A percentile compares a stretch with the other conserved stretches of the same genome.
phyloP scores from a whole-genome alignment of 2,113 vertebrate species.

The Dolichallabes microphthalmus region DNA sequence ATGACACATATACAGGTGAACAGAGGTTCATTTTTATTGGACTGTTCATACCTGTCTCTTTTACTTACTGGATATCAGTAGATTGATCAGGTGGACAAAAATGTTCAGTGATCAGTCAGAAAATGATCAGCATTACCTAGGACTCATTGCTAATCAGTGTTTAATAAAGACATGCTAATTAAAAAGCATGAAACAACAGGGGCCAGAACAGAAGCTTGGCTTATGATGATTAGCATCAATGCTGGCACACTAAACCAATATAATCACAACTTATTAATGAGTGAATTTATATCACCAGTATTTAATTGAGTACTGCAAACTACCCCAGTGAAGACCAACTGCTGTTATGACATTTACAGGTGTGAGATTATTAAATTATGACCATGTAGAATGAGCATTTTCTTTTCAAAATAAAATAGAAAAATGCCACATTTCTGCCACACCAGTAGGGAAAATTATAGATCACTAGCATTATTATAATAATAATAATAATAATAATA shows the following conservation, averaged over 20 bases:
- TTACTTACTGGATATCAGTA: neutral
- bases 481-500: too few relatives aligned
- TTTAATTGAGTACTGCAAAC: slow-evolving; percentile 33
- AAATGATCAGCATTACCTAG: neutral
- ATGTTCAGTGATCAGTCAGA: neutral
- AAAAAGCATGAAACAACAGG: slow-evolving; percentile 29
- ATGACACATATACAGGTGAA: neutral
- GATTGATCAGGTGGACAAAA: slow-evolving; percentile 6
- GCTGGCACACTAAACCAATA: slow-evolving; percentile 33
- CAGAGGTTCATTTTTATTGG: neutral
- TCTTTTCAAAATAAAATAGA: neutral
- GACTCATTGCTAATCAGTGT: neutral
- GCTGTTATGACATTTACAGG: slow-evolving; percentile 38
- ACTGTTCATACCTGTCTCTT: neutral
- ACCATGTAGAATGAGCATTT: neutral
- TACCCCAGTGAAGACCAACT: slow-evolving; percentile 24
- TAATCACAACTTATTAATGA: slow-evolving; percentile 42
- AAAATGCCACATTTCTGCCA: neutral
- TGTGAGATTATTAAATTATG: slow-evolving; percentile 1
- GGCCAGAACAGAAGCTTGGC: slow-evolving; percentile 25
- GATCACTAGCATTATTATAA: neutral
- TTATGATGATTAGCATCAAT: slow-evolving; percentile 32
- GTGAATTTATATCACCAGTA: slow-evolving; percentile 44
- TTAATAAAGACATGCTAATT: slow-evolving; percentile 30
- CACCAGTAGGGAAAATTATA: neutral